Evolutionary conservation across 2,113 vertebrate genomes (phyloP), one percentile per base, ranked within the genome.

Genomic region (Scomber scombrus): DNA sequence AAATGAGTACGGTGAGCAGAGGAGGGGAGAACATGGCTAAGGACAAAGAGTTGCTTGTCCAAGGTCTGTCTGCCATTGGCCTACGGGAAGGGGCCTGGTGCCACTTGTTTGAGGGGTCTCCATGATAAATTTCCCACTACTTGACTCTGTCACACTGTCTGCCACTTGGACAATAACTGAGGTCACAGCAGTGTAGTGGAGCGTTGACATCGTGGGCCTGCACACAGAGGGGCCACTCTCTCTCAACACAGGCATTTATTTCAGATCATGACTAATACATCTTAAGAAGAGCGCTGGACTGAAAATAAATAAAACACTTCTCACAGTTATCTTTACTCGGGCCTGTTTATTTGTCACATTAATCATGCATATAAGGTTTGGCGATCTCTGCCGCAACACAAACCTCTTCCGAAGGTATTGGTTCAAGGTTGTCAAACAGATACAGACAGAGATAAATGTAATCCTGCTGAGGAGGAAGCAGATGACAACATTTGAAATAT

Each of bases 91-190:
- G 80, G 77, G 81, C 51, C 73, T 52, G 78, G 85, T 90, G 89
- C 88, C 88, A 88, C 90, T 92, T 81, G 89, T 93, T 89, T 91
- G 88, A 93, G 92, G 93, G 91, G 87, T 86, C 84, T 85, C 73
- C 78, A 46, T 94, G 93, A 95, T 94, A 92, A 93, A 95, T 94
- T 85, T 93, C 92, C 85, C 79, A 81, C 90, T 93, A 94, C 94
- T 95, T 94, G 92, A 95, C 92, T 93, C 92, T 90, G 93, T 94
- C 94, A 93, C 92, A 89, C 88, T 84, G 90, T 88, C 91, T 80
- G 89, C 92, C 86, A 89, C 88, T 90, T 62, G 74, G 89, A 94
- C 93, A 94, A 94, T 92, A 93, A 91, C 86, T 60, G 82, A 86
- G 93, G 93, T 94, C 93, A 89, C 40, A 55, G 78, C 50, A 14